Evolutionary conservation across 2,888 invertebrate genomes (phyloP).

Genomic region (Axea sp.): DNA sequence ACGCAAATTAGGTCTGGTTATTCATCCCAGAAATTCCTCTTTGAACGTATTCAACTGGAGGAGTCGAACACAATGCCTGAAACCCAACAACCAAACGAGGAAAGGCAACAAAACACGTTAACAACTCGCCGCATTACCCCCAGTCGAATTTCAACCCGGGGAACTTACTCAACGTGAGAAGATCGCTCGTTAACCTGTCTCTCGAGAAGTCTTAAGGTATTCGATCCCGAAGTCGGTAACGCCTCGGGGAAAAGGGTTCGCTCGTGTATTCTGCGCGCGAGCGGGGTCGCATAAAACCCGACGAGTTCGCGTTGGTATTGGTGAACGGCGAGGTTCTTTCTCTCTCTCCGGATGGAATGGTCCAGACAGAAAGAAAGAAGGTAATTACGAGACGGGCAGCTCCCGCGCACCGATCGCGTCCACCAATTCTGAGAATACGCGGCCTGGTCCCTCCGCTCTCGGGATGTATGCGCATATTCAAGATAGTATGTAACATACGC

Average conservation of each 20-base stretch:
- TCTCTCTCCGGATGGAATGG: conserved; percentile 35
- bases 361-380: conserved; percentile 71
- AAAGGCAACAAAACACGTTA: conserved; percentile 53
- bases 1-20: conserved; percentile 19
- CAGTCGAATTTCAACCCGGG: conserved; percentile 52
- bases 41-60: conserved; percentile 1
- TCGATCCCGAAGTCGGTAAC: conserved; percentile 55
- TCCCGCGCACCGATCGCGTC: conserved; percentile 76
- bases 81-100: conserved; percentile 32
- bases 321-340: conserved; percentile 32
- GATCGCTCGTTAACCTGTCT: conserved; percentile 63
- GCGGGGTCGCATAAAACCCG: conserved; percentile 34
- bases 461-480: conserved; percentile 79
- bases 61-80: conserved; percentile 39
- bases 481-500: conserved; percentile 79
- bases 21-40: conserved; percentile 26
- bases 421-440: conserved; percentile 78
- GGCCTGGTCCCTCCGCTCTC: conserved; percentile 65
- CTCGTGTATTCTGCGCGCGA: conserved; percentile 6
- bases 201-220: conserved; percentile 56
- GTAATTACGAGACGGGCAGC: conserved; percentile 79
- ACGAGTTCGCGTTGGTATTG: conserved; percentile 38
- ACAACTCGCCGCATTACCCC: conserved; percentile 38
- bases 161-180: conserved; percentile 62
- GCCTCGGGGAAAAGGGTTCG: conserved; percentile 9